phyloP scores from a whole-genome alignment of 2,797 vertebrate genomes.

The Denticeps clupeoides region DNA sequence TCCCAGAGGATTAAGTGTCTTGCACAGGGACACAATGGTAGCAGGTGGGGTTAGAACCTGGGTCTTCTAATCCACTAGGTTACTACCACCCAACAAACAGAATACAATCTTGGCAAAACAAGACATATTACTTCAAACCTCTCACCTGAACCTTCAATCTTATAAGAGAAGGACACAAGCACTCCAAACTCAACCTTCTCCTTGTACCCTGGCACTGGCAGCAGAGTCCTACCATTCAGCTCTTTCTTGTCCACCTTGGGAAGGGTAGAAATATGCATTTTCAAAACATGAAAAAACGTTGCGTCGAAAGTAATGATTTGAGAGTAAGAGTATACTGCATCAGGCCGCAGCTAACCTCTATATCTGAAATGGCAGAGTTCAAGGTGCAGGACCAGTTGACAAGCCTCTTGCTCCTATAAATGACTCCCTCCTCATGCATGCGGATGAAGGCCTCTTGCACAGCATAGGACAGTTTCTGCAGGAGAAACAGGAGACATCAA shows the following conservation, averaged over 20 bases:
- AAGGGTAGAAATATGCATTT: too few relatives aligned
- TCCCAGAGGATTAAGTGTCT: constrained; percentile 17
- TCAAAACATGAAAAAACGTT: too few relatives aligned
- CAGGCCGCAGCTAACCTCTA: too few relatives aligned
- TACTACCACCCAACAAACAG: too few relatives aligned
- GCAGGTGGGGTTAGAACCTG: too few relatives aligned
- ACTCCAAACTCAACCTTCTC: constrained; percentile 89
- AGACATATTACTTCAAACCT: too few relatives aligned
- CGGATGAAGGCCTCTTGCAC: constrained; percentile 82
- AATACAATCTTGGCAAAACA: too few relatives aligned
- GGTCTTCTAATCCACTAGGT: too few relatives aligned
- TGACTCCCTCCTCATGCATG: constrained; percentile 76
- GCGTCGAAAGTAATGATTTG: too few relatives aligned
- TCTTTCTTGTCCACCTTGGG: constrained; percentile 95
- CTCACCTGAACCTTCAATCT: constrained; percentile 71
- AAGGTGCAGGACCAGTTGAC: constrained; percentile 91
- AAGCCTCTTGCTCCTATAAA: constrained; percentile 84
- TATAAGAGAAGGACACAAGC: constrained; percentile 79
- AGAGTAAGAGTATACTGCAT: too few relatives aligned
- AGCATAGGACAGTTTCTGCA: constrained; percentile 76
- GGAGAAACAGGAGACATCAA: too few relatives aligned
- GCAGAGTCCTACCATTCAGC: constrained; percentile 68
- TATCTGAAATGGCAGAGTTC: constrained; percentile 90
- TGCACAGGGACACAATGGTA: too few relatives aligned
- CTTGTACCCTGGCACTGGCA: constrained; percentile 82